A percentile compares a stretch with the other conserved stretches of the same genome.
These are phyloP conservation scores for Poeciliopsis presidionis DNA, from an alignment of 2,797 vertebrate species.

Conservation along the genomic window DNA sequence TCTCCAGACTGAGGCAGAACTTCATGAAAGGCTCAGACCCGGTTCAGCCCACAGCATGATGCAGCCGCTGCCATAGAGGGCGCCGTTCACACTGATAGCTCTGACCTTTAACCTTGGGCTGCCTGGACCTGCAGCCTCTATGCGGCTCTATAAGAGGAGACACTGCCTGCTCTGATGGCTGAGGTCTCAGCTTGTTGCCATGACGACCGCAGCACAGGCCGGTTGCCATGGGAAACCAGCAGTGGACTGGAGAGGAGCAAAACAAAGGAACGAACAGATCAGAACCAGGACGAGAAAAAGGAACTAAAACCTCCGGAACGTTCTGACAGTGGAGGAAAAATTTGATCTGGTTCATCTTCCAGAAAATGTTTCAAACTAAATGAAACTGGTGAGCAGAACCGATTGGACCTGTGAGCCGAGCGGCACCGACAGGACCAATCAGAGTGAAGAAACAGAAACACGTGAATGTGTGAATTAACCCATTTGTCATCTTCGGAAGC, in stretches of 20 bases:
- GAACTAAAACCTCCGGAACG: no score
- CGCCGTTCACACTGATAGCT: no score
- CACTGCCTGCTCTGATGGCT: slow-evolving; percentile 42
- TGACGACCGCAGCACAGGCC: slow-evolving; percentile 72
- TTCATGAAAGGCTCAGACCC: not conserved
- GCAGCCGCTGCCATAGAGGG: not conserved
- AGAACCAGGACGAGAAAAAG: no score
- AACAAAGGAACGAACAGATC: no score
- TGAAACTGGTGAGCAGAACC: not conserved
- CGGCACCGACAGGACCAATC: not conserved
- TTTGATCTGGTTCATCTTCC: no score
- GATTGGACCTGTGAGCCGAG: not conserved
- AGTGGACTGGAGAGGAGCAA: not conserved
- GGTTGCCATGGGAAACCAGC: slow-evolving; percentile 4
- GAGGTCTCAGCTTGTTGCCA: slow-evolving; percentile 72
- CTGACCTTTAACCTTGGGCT: not conserved
- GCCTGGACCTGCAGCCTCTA: no score
- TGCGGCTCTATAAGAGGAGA: slow-evolving; percentile 40
- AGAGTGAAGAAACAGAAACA: not conserved
- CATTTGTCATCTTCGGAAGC: not conserved
- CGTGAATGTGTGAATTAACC: not conserved
- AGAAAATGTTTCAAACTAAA: no score
- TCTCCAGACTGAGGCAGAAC: not conserved
- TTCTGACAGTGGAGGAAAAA: no score
- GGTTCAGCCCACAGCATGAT: not conserved